Base-by-base conservation (phyloP, 2,888 invertebrate species). In the Phorcus lineatus region DNA sequence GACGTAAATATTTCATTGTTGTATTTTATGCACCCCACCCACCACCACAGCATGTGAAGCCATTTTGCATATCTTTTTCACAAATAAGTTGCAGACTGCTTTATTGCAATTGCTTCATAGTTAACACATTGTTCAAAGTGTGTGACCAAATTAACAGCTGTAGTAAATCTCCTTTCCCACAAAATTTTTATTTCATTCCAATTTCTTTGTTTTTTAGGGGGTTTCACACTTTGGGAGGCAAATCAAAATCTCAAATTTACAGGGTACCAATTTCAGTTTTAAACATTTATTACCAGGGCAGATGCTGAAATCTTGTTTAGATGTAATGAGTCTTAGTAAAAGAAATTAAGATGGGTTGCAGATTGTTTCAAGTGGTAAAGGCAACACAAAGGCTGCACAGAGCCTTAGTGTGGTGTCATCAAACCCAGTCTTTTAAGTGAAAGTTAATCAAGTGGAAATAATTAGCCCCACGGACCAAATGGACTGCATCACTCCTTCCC, bases 351-450 rank as follows among this genome's bases (percentile, higher is more conserved):
- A 70, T 70, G 19, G 40, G 70, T 31, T 36, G 28, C 36, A 36
- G 70, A 70, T 70, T 40, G 70, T 70, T 70, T 70, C 70, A 36
- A 70, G 70, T 70, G 70, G 70, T 70, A 36, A 70, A 70, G 28
- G 28, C 70, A 19, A 40, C 36, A 70, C 70, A 70, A 70, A 70
- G 70, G 36, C 19, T 40, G 40, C 19, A 36, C 36, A 70, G 2
- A 40, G 70, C 40, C 16, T n/a, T 36, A 17, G 31, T 40, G 11
- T 31, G n/a, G 70, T 70, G 70, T 70, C 70, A 70, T 70, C 70
- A 70, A 70, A n/a, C 70, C 40, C 36, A 17, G 70, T 76, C 31
- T 55, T 55, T 76, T 76, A 76, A 76, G 76, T 76, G 76, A 76
- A 76, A 76, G 24, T 55, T 76, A 76, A 76, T 55, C 28, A 55